Percentiles rank a stretch among this genome's conserved stretches.
Conservation (phyloP, 2,797 vertebrate species). For the Sitta carolinensis region DNA sequence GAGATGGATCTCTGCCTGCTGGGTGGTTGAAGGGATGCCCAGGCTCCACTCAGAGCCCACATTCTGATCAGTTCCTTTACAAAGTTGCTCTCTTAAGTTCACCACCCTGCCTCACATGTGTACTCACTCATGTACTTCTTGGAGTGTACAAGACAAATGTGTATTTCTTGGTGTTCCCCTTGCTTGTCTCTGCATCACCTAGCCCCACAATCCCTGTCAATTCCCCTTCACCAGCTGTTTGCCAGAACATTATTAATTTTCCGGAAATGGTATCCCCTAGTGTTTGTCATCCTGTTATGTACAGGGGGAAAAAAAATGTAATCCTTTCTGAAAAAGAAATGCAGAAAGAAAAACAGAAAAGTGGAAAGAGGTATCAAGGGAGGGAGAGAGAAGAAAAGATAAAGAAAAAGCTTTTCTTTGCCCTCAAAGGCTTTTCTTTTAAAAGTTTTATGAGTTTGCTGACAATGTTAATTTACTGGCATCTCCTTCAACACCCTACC, state of each 20-base stretch:
- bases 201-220: neutral
- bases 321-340: conserved; percentile 13
- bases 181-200: neutral
- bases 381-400: neutral
- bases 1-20: neutral
- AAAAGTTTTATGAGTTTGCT: conserved; percentile 66
- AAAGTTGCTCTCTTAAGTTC: neutral
- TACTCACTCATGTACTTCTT: neutral
- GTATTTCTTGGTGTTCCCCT: neutral
- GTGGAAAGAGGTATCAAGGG: neutral
- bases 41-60: neutral
- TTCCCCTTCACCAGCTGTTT: neutral
- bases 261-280: neutral
- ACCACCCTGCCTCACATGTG: neutral
- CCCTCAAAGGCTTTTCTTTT: conserved; percentile 35
- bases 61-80: neutral
- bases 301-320: neutral
- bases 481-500: conserved; percentile 57
- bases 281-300: neutral
- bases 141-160: neutral
- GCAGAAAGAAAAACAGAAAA: neutral
- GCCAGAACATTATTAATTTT: neutral
- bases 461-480: conserved; percentile 52
- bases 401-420: conserved; percentile 35
- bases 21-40: neutral